These are phyloP conservation scores for Ianthella basta DNA, from an alignment of 37 sponge, comb jelly and placozoan genomes.

Conservation along the genomic window DNA sequence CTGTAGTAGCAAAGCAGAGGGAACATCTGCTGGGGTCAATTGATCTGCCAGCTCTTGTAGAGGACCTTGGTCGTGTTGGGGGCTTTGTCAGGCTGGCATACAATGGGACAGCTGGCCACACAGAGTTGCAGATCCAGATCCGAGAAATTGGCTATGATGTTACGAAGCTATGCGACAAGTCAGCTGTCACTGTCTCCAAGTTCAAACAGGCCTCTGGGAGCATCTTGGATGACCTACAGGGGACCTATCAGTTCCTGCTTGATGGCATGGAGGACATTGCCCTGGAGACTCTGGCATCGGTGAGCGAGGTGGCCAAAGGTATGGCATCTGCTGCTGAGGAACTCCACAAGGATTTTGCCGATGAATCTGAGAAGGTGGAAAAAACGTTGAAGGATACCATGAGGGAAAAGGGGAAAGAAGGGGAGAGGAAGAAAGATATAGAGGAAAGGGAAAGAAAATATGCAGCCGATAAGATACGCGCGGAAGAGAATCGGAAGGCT, in stretches of 20 bases:
- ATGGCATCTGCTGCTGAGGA: constrained; percentile 52
- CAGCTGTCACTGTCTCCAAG: constrained; percentile 37
- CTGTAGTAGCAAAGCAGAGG: constrained; percentile 21
- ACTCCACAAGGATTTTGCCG: constrained; percentile 45
- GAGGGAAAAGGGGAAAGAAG: neutral
- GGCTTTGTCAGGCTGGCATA: constrained; percentile 61
- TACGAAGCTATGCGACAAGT: constrained; percentile 52
- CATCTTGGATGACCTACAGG: constrained; percentile 24
- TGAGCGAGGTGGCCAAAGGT: constrained; percentile 27
- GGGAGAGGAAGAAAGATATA: neutral
- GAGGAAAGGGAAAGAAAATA: neutral
- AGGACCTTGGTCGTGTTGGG: constrained; percentile 68
- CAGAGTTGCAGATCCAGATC: constrained; percentile 49
- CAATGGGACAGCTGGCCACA: constrained; percentile 61
- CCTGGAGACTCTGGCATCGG: constrained; percentile 19
- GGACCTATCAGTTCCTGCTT: constrained; percentile 44
- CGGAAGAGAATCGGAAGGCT: neutral
- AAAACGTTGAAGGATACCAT: constrained; percentile 5
- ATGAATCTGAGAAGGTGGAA: constrained; percentile 36
- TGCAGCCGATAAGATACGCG: neutral
- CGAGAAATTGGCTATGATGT: constrained; percentile 40
- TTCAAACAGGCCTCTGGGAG: constrained; percentile 28
- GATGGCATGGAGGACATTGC: constrained; percentile 49
- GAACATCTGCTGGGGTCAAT: constrained; percentile 37
- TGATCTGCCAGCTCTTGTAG: constrained; percentile 56